Base-by-base conservation (phyloP, 1,140 invertebrate species). In the Apolygus lucorum region DNA sequence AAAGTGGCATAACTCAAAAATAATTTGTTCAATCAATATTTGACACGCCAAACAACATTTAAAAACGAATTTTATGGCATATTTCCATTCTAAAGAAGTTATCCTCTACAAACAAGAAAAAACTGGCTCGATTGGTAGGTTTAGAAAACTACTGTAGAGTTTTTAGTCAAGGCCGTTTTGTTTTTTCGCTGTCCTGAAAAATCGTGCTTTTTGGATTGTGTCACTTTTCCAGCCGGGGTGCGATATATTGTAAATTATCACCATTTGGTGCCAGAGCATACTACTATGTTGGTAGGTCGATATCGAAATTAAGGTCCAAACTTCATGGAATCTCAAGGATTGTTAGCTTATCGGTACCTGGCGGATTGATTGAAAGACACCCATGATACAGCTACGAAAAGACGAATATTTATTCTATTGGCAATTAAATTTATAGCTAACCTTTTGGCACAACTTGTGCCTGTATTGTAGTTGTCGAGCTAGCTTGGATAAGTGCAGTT, bases 361-460 rank as follows among this genome's bases (percentile, higher is more conserved):
- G 34, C 8, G 8, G 34, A 49, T 17, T 8, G 8, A 8, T 49
- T 49, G 17, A 28, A 52, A 42, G 49, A 67, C 22, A 67, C 4
- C 28, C 28, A 25, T 4, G 24, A 14, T 26, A 64, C 34, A 49
- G 34, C 8, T 49, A 49, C 34, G 34, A 11, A 11, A 49, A 49
- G 8, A 11, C 17, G 34, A 49, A 17, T 49, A 49, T 4, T 25
- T 25, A 25, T 64, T 2, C 59, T n/a, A n/a, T 11, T 25, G 22
- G 8, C 22, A 63, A 63, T 21, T 4, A 63, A 21, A 63, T 63
- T 22, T 8, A 25, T 8, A 65, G 24, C 8, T 65, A 11, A 22
- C 69, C 69, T 70, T 70, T 70, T 52, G 69, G 69, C 26, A 70
- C 22, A 29, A 70, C 69, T 63, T 70, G 69, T 29, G 64, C 65